Evolutionary conservation across 1,140 invertebrate genomes (phyloP), one percentile per base, ranked within the genome.

Genomic region (Ylistrum balloti): DNA sequence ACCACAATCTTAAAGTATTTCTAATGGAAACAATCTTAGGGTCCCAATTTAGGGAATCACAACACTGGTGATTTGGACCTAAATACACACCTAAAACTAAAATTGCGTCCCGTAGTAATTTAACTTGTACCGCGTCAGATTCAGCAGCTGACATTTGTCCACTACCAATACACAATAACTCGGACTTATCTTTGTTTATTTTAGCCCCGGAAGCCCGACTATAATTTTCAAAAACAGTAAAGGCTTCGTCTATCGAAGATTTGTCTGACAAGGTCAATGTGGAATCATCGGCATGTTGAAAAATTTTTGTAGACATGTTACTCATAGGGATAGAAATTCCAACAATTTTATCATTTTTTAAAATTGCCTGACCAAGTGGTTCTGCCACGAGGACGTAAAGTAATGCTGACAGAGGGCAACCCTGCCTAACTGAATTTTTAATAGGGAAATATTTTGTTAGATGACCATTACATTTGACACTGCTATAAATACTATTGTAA

Each of bases 391-490:
- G 85, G n/a, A 91, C 87, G 48, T 91, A 90, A 22, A 90, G n/a
- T 20, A 92, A 86, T 35, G 91, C 91, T 88, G 87, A 89, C 15
- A 92, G 87, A 11, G 91, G 91, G n/a, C n/a, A n/a, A n/a, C n/a
- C n/a, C n/a, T n/a, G n/a, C n/a, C n/a, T n/a, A n/a, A n/a, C n/a
- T n/a, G 88, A 90, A 85, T 90, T 88, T 45, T 85, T 34, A 41
- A 91, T 86, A 85, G 88, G 35, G 74, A 90, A 91, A 74, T 89
- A 91, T 38, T 86, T 85, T 32, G 89, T 85, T 0, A 91, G 32
- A 86, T 74, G 88, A 35, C 91, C 91, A 86, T 91, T 91, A 85
- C 86, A 89, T 56, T 89, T 91, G 3, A 91, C 86, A 86, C 35
- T 48, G 45, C 90, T 89, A 20, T 35, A 33, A n/a, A 90, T 87